Base-by-base conservation (phyloP, 2,888 invertebrate genomes). In the Gonocerus acuteangulatus region DNA sequence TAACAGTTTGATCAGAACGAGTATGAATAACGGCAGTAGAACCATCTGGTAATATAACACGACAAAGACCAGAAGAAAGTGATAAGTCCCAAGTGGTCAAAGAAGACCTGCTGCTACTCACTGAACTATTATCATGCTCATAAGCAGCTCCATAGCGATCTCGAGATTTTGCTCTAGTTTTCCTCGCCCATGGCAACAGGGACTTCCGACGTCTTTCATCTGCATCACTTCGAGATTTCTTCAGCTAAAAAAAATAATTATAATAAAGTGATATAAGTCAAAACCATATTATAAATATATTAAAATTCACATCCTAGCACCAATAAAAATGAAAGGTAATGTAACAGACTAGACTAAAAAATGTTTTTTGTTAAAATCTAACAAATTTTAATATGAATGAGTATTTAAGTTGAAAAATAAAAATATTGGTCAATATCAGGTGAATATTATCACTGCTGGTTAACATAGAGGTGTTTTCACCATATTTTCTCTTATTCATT, bases 21-120 rank as follows among this genome's bases (percentile, higher is more conserved):
- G 90, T 88, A 68, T 87, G 87, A 62, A 95, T 89, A 68, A 95
- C 93, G 1, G 95, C 93, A 2, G 95, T 93, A 62, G 93, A 91
- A 49, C 89, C 89, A 76, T 95, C 94, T 1, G 90, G 89, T 64
- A 96, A 77, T 71, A 89, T 84, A 64, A 96, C 90, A 67, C 93
- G 83, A 72, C 92, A 92, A 27, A 90, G 75, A 2, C 80, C 76
- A 44, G 69, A 69, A 48, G 78, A 74, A 61, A 79, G 71, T 34
- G 80, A 78, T 65, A 81, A 72, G 72, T 81, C 80, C 74, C 81
- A 77, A 15, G 81, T 80, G 1, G 82, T 80, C 67, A 82, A 73
- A 1, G 82, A 82, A 7, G 80, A 80, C 66, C 79, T 75, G 69
- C 82, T 83, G 69, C 82, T 82, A 62, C 80, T 79, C 68, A 80